A percentile compares a stretch with the other conserved stretches of the same genome.
phyloP scores from a whole-genome alignment of 1,140 invertebrate genomes.

The Pseudomyrmex dendroicus region DNA sequence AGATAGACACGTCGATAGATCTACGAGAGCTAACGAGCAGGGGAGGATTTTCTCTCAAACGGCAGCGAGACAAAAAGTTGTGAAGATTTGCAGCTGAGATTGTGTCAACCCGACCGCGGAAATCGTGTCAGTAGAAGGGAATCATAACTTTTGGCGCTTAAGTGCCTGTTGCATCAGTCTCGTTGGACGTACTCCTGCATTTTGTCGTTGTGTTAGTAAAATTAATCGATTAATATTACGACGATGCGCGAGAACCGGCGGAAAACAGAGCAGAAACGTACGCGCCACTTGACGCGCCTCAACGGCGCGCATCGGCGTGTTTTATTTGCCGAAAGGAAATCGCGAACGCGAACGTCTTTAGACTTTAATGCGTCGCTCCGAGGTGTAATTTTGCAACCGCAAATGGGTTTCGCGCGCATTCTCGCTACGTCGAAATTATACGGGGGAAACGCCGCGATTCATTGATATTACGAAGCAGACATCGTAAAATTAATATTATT shows the following conservation, averaged over 20 bases:
- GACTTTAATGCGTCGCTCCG: slow-evolving; percentile 26
- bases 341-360: slow-evolving; percentile 9
- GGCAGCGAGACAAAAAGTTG: slow-evolving; percentile 51
- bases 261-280: background rate
- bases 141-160: slow-evolving; percentile 61
- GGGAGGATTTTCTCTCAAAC: slow-evolving; percentile 35
- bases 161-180: background rate
- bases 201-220: background rate
- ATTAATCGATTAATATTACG: slow-evolving; percentile 31
- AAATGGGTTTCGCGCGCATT: background rate
- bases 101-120: slow-evolving; percentile 62
- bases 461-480: slow-evolving; percentile 6
- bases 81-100: slow-evolving; percentile 68
- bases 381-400: slow-evolving; percentile 38
- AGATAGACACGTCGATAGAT: slow-evolving; percentile 75
- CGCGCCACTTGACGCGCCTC: background rate
- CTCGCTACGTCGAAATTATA: slow-evolving; percentile 15
- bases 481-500: slow-evolving; percentile 37
- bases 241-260: no score
- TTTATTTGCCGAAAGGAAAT: slow-evolving; percentile 33
- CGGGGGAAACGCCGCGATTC: background rate
- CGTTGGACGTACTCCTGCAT: background rate
- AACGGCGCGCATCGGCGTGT: background rate
- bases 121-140: slow-evolving; percentile 44
- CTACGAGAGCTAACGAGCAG: slow-evolving; percentile 26